Percentiles rank a stretch among this genome's conserved stretches.
These are phyloP conservation scores for Typhlichthys eigenmanni DNA, from an alignment of 2,797 vertebrate species.

Conservation along the genomic window DNA sequence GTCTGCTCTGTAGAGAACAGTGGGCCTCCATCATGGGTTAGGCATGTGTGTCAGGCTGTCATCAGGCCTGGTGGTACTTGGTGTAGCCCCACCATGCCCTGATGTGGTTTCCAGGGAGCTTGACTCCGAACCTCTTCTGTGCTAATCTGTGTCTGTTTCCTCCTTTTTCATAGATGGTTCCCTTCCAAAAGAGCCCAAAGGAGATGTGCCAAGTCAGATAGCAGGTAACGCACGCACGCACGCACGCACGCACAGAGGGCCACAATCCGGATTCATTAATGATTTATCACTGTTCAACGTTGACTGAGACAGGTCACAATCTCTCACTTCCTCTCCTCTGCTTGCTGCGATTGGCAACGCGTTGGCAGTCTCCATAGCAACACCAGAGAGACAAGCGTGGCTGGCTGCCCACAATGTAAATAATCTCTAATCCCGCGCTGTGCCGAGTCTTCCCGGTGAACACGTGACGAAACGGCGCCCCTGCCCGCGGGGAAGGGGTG, in stretches of 20 bases:
- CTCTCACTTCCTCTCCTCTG: slow-evolving; percentile 7
- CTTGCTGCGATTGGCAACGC: slow-evolving; percentile 23
- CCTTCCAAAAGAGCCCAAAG: slow-evolving; percentile 74
- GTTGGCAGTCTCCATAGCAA: slow-evolving; percentile 36
- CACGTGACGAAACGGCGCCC: background rate
- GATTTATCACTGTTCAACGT: slow-evolving; percentile 39
- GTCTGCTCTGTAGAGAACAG: slow-evolving; percentile 22
- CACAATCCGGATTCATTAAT: background rate
- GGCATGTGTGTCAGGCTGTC: slow-evolving; percentile 16
- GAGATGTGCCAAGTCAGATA: slow-evolving; percentile 72
- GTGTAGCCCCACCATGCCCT: background rate
- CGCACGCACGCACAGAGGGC: background rate
- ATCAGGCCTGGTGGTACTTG: background rate
- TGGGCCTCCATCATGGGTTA: slow-evolving; percentile 53
- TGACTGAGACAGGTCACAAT: slow-evolving; percentile 37
- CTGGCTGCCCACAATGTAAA: background rate
- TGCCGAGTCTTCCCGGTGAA: no score
- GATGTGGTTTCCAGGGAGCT: background rate
- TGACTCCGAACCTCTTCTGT: slow-evolving; percentile 7
- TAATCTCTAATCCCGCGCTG: no score
- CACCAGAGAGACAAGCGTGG: slow-evolving; percentile 15
- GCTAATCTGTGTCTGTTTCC: background rate
- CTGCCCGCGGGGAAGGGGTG: background rate
- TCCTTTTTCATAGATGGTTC: slow-evolving; percentile 65
- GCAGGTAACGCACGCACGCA: slow-evolving; percentile 60